A percentile compares a stretch with the other conserved stretches of the same genome.
phyloP scores from a whole-genome alignment of 1,140 invertebrate genomes.

The Batillaria attramentaria region DNA sequence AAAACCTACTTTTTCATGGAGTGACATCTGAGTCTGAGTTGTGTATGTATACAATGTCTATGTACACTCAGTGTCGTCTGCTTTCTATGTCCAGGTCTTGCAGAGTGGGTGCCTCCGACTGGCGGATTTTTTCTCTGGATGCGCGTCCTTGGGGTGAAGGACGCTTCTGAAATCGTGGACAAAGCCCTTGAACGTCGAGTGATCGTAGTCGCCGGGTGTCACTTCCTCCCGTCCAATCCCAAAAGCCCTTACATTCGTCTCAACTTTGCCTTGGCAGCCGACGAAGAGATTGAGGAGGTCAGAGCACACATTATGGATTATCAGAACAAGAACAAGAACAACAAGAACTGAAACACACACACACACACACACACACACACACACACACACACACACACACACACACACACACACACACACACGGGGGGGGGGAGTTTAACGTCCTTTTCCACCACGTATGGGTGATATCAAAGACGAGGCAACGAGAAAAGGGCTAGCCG shows the following conservation, averaged over 20 bases:
- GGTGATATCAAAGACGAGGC: no score
- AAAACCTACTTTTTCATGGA: no score
- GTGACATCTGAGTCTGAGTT: no score
- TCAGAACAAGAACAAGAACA: no score
- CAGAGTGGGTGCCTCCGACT: conserved; percentile 78
- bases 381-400: conserved; percentile 10
- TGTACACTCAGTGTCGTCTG: no score
- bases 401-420: conserved; percentile 2
- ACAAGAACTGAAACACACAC: no score
- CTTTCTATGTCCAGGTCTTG: conserved; percentile 77
- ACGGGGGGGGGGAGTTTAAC: no score
- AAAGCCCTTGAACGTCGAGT: conserved; percentile 74
- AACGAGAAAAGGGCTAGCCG: no score
- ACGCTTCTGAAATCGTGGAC: conserved; percentile 82
- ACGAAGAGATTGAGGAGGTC: conserved; percentile 78
- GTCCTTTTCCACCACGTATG: no score
- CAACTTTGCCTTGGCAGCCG: conserved; percentile 79
- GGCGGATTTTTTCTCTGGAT: conserved; percentile 88
- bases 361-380: conserved; percentile 4
- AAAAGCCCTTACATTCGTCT: conserved; percentile 79
- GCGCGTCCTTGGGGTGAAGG: conserved; percentile 78
- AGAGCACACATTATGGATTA: no score
- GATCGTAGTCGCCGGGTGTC: conserved; percentile 79
- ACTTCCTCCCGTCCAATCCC: conserved; percentile 76
- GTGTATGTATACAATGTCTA: no score